Percentiles rank a stretch among this genome's conserved stretches.
phyloP scores from a whole-genome alignment of 2,888 invertebrate genomes.

The Malthinus seriepunctatus region DNA sequence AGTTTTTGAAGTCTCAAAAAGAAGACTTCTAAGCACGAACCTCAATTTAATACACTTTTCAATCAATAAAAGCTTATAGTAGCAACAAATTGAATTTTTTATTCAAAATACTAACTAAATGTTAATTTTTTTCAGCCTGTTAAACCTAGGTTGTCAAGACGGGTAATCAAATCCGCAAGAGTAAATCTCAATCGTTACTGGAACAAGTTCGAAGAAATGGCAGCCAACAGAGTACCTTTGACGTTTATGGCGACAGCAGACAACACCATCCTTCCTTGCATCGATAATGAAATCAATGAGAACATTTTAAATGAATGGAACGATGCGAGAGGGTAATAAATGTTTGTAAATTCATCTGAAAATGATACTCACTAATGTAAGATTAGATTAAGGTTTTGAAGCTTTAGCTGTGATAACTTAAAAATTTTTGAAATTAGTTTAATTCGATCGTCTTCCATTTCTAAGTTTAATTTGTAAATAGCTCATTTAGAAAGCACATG shows the following conservation, averaged over 20 bases:
- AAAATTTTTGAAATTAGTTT: neutral
- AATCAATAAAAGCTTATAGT: neutral
- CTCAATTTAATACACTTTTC: neutral
- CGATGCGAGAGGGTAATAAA: slow-evolving; percentile 56
- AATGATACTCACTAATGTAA: slow-evolving; percentile 6
- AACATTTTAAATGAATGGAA: slow-evolving; percentile 63
- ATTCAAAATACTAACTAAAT: slow-evolving; percentile 8
- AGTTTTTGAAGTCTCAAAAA: too few species aligned
- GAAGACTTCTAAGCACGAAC: neutral
- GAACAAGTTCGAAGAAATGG: slow-evolving; percentile 64
- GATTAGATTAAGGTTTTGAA: neutral
- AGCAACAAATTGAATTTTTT: neutral
- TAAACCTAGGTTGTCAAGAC: slow-evolving; percentile 62
- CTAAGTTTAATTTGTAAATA: slow-evolving; percentile 13
- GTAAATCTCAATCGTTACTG: slow-evolving; percentile 69
- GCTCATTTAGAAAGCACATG: slow-evolving; percentile 41
- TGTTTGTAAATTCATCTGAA: neutral
- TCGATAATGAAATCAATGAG: slow-evolving; percentile 55
- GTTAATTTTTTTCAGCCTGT: slow-evolving; percentile 58
- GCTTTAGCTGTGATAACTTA: neutral
- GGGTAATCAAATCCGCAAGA: slow-evolving; percentile 60
- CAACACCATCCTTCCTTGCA: slow-evolving; percentile 45
- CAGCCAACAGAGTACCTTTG: slow-evolving; percentile 43
- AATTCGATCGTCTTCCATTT: slow-evolving; percentile 18
- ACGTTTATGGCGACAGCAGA: slow-evolving; percentile 49